Base-by-base conservation (phyloP, 1,140 invertebrate species). In the Pseudomyrmex dendroicus region DNA sequence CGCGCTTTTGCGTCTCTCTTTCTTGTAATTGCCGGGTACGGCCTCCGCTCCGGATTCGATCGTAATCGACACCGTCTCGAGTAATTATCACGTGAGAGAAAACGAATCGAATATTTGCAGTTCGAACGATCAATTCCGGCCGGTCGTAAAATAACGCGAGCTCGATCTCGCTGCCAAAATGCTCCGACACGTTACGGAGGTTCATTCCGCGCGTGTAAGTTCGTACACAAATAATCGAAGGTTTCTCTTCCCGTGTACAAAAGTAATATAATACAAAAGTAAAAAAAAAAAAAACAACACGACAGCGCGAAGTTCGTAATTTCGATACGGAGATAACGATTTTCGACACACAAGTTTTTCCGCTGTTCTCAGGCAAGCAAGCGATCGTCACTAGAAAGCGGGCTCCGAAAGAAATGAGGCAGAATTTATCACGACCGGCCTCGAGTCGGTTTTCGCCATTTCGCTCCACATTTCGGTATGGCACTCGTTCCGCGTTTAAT, bases 51-150 rank as follows among this genome's bases (percentile, higher is more conserved):
- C 12, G 59, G 50, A 48, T 35, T 35, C 17, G 57, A 85, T 83
- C 72, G 70, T 9, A 64, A 85, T 85, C 83, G 44, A 20, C 46
- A 46, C 66, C 52, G 22, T 68, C 63, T 59, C 70, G 57, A 35
- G 20, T 73, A 86, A 86, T 86, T 86, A 86, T 86, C 85, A 72
- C 59, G 52, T 35, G 48, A 35, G 77, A 86, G 85, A 86, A 85
- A 86, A 84, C 68, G 35, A 73, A 48, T 61, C 22, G 48, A 20
- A 68, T 54, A 52, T 62, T 62, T 56, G 76, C 25, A 54, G 22
- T 50, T 73, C 82, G 0, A 84, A 84, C 67, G 57, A 77, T 86
- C 66, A 77, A 56, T 72, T 68, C 66, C 61, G 22, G 25, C 7
- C 35, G 73, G 56, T 85, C 57, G 15, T 77, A 76, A 84, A 61